These are phyloP conservation scores for Tachina lurida DNA, from an alignment of 2,888 invertebrate genomes.

Conservation along the genomic window DNA sequence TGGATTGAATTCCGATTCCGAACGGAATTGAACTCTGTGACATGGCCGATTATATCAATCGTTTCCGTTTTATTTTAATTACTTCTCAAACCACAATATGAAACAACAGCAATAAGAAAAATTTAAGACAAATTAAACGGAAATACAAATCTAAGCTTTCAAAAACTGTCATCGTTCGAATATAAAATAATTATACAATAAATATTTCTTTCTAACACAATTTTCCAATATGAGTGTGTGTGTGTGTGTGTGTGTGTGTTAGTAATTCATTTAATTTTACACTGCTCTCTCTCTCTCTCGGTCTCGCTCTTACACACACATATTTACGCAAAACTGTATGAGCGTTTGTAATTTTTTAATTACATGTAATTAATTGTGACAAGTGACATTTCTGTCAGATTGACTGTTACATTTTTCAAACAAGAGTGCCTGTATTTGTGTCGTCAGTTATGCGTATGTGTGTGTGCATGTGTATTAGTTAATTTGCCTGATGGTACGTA, in stretches of 20 bases:
- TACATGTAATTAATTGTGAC: constrained; percentile 71
- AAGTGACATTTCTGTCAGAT: constrained; percentile 72
- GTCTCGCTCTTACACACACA: too few relatives aligned
- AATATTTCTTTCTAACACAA: not conserved
- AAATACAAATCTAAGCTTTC: constrained; percentile 57
- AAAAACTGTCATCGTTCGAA: constrained; percentile 62
- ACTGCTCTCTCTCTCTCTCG: not conserved
- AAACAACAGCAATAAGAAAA: not conserved
- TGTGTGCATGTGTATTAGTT: constrained; percentile 42
- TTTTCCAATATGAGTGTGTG: not conserved
- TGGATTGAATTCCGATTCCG: too few relatives aligned
- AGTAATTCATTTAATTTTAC: not conserved
- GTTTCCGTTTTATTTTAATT: constrained; percentile 52
- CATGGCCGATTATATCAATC: too few relatives aligned
- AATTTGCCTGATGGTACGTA: constrained; percentile 22
- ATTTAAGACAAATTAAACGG: not conserved
- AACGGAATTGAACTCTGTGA: too few relatives aligned
- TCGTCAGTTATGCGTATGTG: constrained; percentile 3
- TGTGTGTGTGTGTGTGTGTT: not conserved
- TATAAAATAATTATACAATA: constrained; percentile 37
- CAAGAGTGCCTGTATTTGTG: constrained; percentile 73
- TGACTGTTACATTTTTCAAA: constrained; percentile 64
- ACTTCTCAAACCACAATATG: constrained; percentile 43
- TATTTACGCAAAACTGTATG: not conserved
- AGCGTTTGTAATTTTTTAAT: constrained; percentile 66